Percentiles rank a stretch among this genome's conserved stretches.
Conservation (phyloP, 2,797 vertebrate species). For the Syngnathus rostellatus region DNA sequence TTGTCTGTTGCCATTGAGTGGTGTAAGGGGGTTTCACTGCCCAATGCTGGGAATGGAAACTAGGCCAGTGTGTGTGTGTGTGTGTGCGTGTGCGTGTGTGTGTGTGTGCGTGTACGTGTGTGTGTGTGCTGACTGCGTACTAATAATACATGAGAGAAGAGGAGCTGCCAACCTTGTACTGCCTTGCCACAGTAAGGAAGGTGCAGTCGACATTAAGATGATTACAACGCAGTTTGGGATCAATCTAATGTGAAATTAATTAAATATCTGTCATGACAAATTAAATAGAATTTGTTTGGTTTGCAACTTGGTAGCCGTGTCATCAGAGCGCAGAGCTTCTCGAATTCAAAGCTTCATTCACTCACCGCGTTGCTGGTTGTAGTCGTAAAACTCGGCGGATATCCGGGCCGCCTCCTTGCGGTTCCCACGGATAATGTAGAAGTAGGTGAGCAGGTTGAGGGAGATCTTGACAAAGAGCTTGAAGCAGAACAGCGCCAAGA, state of each 20-base stretch:
- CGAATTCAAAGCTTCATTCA: conserved; percentile 7
- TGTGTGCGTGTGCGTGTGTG: neutral
- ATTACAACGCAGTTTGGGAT: conserved; percentile 34
- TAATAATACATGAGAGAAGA: conserved; percentile 81
- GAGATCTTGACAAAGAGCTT: conserved; percentile 97
- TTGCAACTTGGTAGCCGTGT: neutral
- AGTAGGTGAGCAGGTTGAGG: conserved; percentile 89
- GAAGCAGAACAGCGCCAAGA: conserved; percentile 94
- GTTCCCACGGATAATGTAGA: conserved; percentile 94
- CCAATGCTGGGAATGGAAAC: conserved; percentile 65
- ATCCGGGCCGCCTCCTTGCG: conserved; percentile 93
- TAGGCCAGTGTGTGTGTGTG: conserved; percentile 59
- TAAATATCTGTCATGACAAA: neutral
- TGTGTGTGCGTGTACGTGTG: conserved; percentile 29
- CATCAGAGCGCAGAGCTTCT: neutral
- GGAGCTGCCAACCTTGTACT: conserved; percentile 65
- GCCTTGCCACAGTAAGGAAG: conserved; percentile 60
- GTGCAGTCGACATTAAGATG: conserved; percentile 48
- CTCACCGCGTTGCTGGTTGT: conserved; percentile 83
- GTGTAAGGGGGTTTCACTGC: conserved; percentile 31
- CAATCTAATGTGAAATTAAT: conserved; percentile 25
- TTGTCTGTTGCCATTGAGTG: conserved; percentile 51
- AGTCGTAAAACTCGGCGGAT: conserved; percentile 90
- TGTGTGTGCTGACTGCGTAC: conserved; percentile 70
- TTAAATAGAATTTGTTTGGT: neutral